Evolutionary conservation across 2,797 vertebrate genomes (phyloP), one percentile per base, ranked within the genome.

Genomic region (Pseudopleuronectes americanus): DNA sequence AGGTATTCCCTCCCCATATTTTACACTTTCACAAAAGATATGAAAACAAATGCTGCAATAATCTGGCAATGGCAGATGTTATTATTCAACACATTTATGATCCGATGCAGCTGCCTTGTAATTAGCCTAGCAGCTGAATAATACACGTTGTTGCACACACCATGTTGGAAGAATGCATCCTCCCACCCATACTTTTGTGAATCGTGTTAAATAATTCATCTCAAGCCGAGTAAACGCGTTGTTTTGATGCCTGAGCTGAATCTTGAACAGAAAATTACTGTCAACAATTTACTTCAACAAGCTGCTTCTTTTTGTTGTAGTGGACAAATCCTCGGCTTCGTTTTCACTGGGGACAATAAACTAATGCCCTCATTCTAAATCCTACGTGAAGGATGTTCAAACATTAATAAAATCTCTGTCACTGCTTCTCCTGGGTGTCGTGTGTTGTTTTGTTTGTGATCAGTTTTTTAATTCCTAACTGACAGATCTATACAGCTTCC

Each of bases 181-280:
- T 78, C 54, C 3, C 16, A 33, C 36, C 14, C 38, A 74, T 54
- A 51, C 58, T 57, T 75, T 21, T 17, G 17, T 57, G 24, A 65
- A 41, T 45, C 54, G 23, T 52, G 55, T 48, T 74, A 36, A 64
- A 79, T 64, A 71, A 66, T 57, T 71, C 1, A 57, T 56, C 36
- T 38, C 3, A 4, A 1, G 0, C 55, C 4, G 2, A 38, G 36
- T 38, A 12, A 38, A 12, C 16, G 47, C 54, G 31, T 49, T 68
- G 67, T 74, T 75, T 71, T 69, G 49, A 80, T 53, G 65, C 65
- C 65, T 54, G 41, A 48, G 62, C 24, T 48, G 53, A 72, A 63
- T 77, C 38, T 73, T 61, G 53, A 71, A 57, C 26, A 57, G 52
- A 71, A 84, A 58, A 63, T 56, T 13, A 48, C 28, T 56, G 51